phyloP scores from a whole-genome alignment of 2,113 vertebrate species.

The Myrmophylax atrothorax region DNA sequence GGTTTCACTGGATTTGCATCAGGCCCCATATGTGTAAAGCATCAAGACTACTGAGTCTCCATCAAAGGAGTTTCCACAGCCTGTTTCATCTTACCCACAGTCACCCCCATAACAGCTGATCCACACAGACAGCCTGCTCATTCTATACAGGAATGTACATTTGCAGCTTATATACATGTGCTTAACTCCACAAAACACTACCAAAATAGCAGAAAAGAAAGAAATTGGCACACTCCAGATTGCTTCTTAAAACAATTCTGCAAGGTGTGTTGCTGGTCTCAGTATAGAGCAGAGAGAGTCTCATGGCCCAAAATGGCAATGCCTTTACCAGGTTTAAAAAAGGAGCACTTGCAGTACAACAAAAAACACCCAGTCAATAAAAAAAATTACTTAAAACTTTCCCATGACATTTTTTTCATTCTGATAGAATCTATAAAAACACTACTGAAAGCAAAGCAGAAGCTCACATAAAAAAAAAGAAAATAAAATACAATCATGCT shows the following conservation, averaged over 20 bases:
- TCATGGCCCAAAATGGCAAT: background rate
- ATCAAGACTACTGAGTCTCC: background rate
- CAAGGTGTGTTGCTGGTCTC: background rate
- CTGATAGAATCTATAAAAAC: background rate
- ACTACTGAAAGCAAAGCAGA: background rate
- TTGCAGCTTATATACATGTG: constrained; percentile 34
- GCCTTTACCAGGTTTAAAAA: background rate
- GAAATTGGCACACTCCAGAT: background rate
- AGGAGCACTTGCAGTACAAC: background rate
- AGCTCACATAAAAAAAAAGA: background rate
- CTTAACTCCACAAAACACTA: constrained; percentile 15
- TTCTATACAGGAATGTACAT: constrained; percentile 29
- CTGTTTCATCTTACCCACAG: constrained; percentile 31
- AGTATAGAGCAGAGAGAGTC: background rate
- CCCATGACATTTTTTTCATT: background rate
- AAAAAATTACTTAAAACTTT: background rate
- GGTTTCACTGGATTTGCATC: background rate
- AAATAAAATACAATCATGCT: background rate
- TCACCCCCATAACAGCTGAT: constrained; percentile 53
- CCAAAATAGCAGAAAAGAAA: constrained; percentile 34
- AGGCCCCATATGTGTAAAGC: background rate
- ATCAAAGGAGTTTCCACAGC: constrained; percentile 23
- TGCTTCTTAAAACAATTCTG: background rate
- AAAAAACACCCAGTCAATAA: background rate
- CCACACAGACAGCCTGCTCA: constrained; percentile 26